Evolutionary conservation across 92 coral and sea anemone genomes (phyloP).

Genomic region (Meandrina meandrites): DNA sequence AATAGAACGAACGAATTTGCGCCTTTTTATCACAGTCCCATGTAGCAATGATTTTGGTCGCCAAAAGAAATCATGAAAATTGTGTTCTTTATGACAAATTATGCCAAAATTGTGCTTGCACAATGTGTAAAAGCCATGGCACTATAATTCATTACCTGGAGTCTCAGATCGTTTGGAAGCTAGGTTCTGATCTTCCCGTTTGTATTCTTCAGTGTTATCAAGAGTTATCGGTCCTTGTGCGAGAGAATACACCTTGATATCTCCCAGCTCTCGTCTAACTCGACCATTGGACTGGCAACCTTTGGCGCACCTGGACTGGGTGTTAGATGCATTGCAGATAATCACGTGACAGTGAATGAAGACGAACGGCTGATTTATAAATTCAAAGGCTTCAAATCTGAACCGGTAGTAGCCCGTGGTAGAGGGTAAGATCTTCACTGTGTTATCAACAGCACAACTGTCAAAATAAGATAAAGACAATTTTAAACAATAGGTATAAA

Average conservation of each 20-base stretch:
- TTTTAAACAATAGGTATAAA: too few species aligned
- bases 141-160: background rate
- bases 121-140: too few species aligned
- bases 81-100: too few species aligned
- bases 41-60: too few species aligned
- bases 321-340: slow-evolving; percentile 19
- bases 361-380: slow-evolving; percentile 11
- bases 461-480: background rate
- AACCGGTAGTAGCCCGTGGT: slow-evolving; percentile 5
- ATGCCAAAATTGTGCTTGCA: too few species aligned
- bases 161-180: background rate
- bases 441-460: slow-evolving; percentile 29
- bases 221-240: slow-evolving; percentile 23
- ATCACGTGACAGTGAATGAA: slow-evolving; percentile 33
- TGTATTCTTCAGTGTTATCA: background rate
- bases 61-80: too few species aligned
- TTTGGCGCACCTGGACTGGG: slow-evolving; percentile 18
- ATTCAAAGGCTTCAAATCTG: slow-evolving; percentile 26
- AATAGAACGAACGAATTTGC: too few species aligned
- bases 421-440: background rate
- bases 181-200: background rate
- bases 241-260: background rate
- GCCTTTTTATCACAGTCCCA: too few species aligned
- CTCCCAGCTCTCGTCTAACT: background rate
- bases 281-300: slow-evolving; percentile 19